These are phyloP conservation scores for Scytalopus superciliaris DNA, from an alignment of 2,113 vertebrate species.

Conservation along the genomic window DNA sequence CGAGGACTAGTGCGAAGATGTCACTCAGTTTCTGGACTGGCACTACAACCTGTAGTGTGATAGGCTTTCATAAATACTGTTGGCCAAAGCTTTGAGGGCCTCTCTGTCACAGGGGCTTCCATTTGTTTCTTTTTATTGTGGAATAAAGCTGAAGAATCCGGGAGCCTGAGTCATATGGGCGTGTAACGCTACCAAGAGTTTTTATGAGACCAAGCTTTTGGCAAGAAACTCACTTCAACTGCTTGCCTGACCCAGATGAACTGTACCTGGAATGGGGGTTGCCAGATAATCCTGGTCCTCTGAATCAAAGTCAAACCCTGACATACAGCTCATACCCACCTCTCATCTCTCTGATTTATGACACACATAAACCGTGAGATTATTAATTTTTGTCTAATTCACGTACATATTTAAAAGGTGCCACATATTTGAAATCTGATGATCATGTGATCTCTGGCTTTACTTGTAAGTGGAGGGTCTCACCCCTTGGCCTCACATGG, in stretches of 20 bases:
- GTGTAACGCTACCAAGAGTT: neutral
- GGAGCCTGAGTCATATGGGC: constrained; percentile 35
- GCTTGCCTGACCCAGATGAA: neutral
- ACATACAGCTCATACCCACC: neutral
- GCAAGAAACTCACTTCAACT: neutral
- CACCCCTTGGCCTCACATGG: neutral
- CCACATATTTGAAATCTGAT: neutral
- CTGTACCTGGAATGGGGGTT: neutral
- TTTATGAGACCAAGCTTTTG: constrained; percentile 6
- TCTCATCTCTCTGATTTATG: neutral
- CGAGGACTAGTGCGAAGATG: neutral
- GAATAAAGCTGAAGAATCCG: constrained; percentile 18
- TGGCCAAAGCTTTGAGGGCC: neutral
- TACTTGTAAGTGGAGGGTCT: neutral
- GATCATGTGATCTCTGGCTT: neutral
- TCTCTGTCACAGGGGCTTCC: neutral
- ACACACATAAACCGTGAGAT: neutral
- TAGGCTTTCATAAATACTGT: neutral
- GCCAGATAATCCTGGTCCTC: neutral
- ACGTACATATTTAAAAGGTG: neutral
- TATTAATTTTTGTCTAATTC: neutral
- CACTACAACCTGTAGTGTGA: neutral
- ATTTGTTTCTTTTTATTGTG: neutral
- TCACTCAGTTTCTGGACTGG: neutral
- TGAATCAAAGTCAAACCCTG: neutral